These are phyloP conservation scores for Macaria liturata DNA, from an alignment of 2,888 invertebrate species.

Conservation along the genomic window DNA sequence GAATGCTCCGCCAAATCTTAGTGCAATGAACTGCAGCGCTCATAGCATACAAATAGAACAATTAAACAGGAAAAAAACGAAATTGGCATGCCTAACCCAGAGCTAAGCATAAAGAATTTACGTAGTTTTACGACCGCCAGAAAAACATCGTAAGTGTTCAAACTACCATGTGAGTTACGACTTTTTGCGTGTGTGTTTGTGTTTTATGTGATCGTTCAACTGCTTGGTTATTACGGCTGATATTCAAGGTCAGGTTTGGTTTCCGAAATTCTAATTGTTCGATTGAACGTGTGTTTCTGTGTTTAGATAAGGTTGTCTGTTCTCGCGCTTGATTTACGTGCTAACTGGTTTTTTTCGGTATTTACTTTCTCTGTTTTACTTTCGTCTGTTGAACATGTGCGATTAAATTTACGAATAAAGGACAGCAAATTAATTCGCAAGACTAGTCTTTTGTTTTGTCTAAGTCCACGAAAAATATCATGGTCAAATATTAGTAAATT, in stretches of 20 bases:
- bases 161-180: not conserved
- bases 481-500: no score
- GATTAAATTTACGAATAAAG: no score
- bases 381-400: no score
- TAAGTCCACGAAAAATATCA: no score
- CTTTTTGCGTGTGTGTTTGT: constrained; percentile 1
- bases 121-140: no score
- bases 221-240: constrained; percentile 13
- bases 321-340: not conserved
- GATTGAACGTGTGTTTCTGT: constrained; percentile 10
- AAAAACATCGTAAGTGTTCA: constrained; percentile 9
- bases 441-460: no score
- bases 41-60: constrained; percentile 50
- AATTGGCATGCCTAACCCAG: constrained; percentile 27
- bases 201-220: constrained; percentile 21
- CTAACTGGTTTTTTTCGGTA: no score
- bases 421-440: no score
- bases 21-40: constrained; percentile 50
- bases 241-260: constrained; percentile 22
- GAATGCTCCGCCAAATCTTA: constrained; percentile 38
- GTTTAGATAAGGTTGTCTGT: constrained; percentile 4
- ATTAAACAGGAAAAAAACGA: constrained; percentile 35
- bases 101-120: constrained; percentile 25
- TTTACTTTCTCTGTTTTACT: no score
- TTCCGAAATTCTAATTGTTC: constrained; percentile 24